phyloP scores from a whole-genome alignment of 2,888 invertebrate species.

The Coelinius sp. region DNA sequence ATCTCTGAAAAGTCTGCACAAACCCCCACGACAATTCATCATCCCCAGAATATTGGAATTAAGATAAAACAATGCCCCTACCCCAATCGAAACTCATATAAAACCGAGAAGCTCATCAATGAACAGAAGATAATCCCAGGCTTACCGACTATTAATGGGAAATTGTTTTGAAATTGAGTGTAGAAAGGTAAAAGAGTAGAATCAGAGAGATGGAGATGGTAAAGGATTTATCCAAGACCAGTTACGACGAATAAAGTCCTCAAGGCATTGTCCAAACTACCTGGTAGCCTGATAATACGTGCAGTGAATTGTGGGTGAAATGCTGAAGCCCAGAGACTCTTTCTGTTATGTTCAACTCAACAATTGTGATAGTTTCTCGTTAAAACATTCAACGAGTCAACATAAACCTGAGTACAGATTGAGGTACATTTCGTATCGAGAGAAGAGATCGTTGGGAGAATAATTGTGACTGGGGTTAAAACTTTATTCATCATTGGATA shows the following conservation, averaged over 20 bases:
- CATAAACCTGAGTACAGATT: neutral
- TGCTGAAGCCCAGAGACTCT: slow-evolving; percentile 3
- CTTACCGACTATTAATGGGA: slow-evolving; percentile 1
- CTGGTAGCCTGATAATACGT: slow-evolving; percentile 38
- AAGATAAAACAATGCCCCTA: neutral
- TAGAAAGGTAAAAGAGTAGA: neutral
- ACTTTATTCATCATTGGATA: neutral
- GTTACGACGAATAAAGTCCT: slow-evolving; percentile 46
- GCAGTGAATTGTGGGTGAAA: slow-evolving; percentile 38
- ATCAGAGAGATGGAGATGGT: neutral
- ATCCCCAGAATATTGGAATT: neutral
- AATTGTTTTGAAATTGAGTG: slow-evolving; percentile 27
- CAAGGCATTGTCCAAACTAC: slow-evolving; percentile 33
- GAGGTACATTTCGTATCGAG: too few relatives aligned
- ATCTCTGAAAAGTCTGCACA: neutral
- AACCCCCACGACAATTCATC: neutral
- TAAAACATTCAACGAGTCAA: slow-evolving; percentile 17
- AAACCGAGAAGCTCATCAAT: slow-evolving; percentile 15
- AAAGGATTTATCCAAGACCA: slow-evolving; percentile 47
- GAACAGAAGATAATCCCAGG: slow-evolving; percentile 5
- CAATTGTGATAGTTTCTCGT: slow-evolving; percentile 31
- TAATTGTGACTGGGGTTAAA: neutral
- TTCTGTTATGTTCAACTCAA: slow-evolving; percentile 26
- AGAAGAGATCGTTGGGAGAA: too few relatives aligned
- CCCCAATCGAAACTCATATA: neutral